phyloP scores from a whole-genome alignment of 2,797 vertebrate species.

The Enteromius argenteus region DNA sequence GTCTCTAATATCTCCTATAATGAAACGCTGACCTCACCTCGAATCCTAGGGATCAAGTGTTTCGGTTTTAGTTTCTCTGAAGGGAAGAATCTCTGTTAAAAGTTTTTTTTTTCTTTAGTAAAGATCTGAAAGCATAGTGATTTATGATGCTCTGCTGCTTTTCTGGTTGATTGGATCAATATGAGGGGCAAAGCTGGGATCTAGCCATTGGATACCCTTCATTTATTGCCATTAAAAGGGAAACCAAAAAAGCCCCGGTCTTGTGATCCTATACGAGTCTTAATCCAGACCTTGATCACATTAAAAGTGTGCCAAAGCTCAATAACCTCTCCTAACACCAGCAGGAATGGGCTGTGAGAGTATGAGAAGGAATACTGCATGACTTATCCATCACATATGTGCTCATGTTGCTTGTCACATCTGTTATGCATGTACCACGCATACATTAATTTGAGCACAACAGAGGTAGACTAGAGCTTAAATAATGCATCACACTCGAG shows the following conservation, averaged over 20 bases:
- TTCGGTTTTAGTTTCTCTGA: background rate
- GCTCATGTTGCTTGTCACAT: constrained; percentile 25
- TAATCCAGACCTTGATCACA: constrained; percentile 22
- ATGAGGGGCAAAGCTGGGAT: constrained; percentile 22
- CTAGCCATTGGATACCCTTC: background rate
- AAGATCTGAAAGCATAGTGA: background rate
- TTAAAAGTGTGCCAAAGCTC: background rate
- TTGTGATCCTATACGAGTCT: background rate
- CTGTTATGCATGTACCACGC: constrained; percentile 5
- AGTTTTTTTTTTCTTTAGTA: background rate
- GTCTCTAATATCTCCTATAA: constrained; percentile 8
- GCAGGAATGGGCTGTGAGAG: background rate
- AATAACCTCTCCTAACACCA: constrained; percentile 23
- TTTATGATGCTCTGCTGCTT: background rate
- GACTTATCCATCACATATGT: constrained; percentile 1
- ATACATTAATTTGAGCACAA: constrained; percentile 27
- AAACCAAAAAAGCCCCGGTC: background rate
- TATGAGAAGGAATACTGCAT: background rate
- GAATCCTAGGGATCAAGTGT: constrained; percentile 21
- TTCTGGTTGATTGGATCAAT: constrained; percentile 13
- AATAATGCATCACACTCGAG: constrained; percentile 8
- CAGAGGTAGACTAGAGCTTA: constrained; percentile 22
- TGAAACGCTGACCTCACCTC: constrained; percentile 29
- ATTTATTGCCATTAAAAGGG: constrained; percentile 23
- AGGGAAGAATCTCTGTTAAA: background rate